Evolutionary conservation across 2,888 invertebrate genomes (phyloP), one percentile per base, ranked within the genome.

Genomic region (Drosophila diplacantha): DNA sequence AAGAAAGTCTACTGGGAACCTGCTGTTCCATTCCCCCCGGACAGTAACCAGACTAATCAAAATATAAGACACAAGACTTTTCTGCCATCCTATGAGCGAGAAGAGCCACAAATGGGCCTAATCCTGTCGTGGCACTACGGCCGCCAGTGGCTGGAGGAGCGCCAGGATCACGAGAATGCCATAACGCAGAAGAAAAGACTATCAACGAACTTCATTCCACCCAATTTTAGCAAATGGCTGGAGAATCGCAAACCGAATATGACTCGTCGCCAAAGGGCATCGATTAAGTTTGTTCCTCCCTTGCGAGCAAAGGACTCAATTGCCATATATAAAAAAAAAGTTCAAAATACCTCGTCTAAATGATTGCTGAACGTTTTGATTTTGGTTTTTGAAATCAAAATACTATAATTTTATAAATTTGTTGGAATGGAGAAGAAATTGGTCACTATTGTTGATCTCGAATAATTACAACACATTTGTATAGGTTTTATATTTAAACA

Each of bases 101-200:
- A 61, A n/a, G 9, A 31, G 5, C 50, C 61, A 9, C 41, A 31
- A 31, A 61, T 61, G 50, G 14, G 26, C 8, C 29, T 60, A 18
- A 34, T 60, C 22, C 9, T 60, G 5, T 61, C 61, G 18, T 60
- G 60, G 60, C 61, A 60, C 49, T 60, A 60, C 7, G 60, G 60
- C 3, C 61, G 61, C 3, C 61, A 60, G 34, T 60, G 60, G 60
- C 29, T 60, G 18, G 49, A 60, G 11, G 60, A 60, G 57, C 41
- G 57, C 3, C 16, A 22, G 2, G 8, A 4, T 9, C 20, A 57
- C 26, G 22, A 24, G 37, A 44, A 18, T 12, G 4, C n/a, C 16
- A 44, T 35, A 1, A 37, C 3, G 5, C 3, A 35, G 9, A 49
- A 5, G 12, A 20, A 12, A 1, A 34, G 2, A 3, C 9, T 8